Conservation (phyloP, 2,113 vertebrate genomes). For the Oryzias woworae region DNA sequence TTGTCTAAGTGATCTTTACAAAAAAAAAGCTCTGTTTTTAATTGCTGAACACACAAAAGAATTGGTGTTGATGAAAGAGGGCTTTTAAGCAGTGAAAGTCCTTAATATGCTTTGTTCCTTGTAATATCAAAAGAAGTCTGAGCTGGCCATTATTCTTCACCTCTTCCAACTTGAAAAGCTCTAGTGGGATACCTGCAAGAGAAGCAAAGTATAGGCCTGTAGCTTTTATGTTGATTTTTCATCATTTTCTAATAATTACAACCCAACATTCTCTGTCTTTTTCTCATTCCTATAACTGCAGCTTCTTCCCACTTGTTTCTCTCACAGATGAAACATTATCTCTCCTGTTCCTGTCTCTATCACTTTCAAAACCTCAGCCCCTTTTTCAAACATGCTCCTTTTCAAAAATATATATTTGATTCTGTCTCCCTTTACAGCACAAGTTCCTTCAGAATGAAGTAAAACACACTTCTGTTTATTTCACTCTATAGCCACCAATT, state of each 20-base stretch:
- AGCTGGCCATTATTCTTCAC: constrained; percentile 66
- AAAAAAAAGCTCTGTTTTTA: constrained; percentile 54
- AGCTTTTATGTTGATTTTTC: constrained; percentile 68
- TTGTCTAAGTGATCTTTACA: constrained; percentile 61
- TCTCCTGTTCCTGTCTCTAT: constrained; percentile 50
- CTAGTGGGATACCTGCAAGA: constrained; percentile 66
- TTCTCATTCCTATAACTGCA: constrained; percentile 36
- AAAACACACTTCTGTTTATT: constrained; percentile 27
- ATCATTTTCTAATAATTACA: constrained; percentile 70
- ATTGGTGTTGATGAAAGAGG: constrained; percentile 70
- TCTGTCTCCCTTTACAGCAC: constrained; percentile 56
- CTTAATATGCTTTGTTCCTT: constrained; percentile 73
- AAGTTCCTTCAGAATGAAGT: constrained; percentile 41
- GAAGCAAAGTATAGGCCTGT: constrained; percentile 62
- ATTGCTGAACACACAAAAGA: constrained; percentile 71
- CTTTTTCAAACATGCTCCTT: constrained; percentile 44
- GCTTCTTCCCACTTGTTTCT: constrained; percentile 47
- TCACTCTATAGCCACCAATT: constrained; percentile 34
- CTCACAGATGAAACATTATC: constrained; percentile 67
- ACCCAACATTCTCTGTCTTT: constrained; percentile 55
- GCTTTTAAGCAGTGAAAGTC: constrained; percentile 70
- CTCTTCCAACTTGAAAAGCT: constrained; percentile 67
- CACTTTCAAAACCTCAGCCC: constrained; percentile 52
- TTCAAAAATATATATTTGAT: constrained; percentile 55
- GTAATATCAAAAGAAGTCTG: constrained; percentile 69